phyloP scores from a whole-genome alignment of 2,888 invertebrate species.

The Agrotis clavis region DNA sequence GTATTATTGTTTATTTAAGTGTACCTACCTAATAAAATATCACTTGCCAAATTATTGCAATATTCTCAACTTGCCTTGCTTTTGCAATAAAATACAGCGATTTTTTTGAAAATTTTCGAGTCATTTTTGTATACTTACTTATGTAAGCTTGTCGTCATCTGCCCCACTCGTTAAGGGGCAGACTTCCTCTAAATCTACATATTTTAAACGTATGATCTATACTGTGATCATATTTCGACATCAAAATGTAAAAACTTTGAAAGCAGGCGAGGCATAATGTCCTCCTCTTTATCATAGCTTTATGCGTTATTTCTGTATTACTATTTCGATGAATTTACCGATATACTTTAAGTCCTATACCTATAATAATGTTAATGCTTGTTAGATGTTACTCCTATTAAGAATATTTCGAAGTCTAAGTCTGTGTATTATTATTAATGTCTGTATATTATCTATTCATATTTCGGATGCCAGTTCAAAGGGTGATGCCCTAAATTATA shows the following conservation, averaged over 20 bases:
- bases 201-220: not conserved
- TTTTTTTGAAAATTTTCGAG: constrained; percentile 11
- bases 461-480: constrained; percentile 31
- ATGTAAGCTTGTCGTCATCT: constrained; percentile 12
- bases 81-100: constrained; percentile 15
- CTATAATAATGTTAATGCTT: constrained; percentile 57
- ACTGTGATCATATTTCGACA: constrained; percentile 1
- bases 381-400: constrained; percentile 60
- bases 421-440: constrained; percentile 26
- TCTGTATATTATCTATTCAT: constrained; percentile 22
- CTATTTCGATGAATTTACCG: constrained; percentile 62
- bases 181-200: not conserved
- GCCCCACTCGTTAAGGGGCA: not conserved
- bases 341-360: constrained; percentile 42
- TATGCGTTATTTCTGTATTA: constrained; percentile 36
- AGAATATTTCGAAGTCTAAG: constrained; percentile 35
- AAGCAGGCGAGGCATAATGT: constrained; percentile 1
- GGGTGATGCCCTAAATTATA: constrained; percentile 28
- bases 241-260: constrained; percentile 10
- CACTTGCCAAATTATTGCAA: constrained; percentile 65
- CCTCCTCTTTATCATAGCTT: constrained; percentile 2
- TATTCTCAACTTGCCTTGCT: constrained; percentile 58
- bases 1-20: constrained; percentile 52
- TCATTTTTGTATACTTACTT: constrained; percentile 24
- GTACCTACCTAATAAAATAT: constrained; percentile 44